Evolutionary conservation across 2,113 vertebrate species (phyloP).

Genomic region (Cynopterus brachyotis): DNA sequence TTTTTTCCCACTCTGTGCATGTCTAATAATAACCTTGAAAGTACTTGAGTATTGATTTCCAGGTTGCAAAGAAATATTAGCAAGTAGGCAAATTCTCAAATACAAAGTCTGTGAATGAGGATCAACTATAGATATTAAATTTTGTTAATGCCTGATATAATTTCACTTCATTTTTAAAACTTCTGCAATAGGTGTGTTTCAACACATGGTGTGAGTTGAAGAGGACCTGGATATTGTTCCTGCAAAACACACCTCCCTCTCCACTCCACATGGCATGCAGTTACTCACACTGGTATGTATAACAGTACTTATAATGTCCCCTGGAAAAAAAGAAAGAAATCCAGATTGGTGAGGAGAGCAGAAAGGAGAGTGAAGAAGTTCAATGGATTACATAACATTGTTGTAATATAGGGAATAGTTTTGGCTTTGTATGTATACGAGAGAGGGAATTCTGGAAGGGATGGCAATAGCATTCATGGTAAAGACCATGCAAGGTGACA

Average conservation of each 20-base stretch:
- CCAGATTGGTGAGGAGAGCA: not conserved
- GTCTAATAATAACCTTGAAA: not conserved
- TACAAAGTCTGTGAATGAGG: not conserved
- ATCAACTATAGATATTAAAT: not conserved
- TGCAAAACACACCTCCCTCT: not conserved
- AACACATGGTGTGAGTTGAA: not conserved
- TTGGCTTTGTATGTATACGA: not conserved
- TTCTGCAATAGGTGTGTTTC: not conserved
- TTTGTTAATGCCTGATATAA: not conserved
- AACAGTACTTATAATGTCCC: not conserved
- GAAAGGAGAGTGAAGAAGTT: not conserved
- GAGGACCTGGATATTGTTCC: not conserved
- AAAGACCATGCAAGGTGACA: not conserved
- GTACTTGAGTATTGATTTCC: too few relatives aligned
- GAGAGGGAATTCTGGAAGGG: not conserved
- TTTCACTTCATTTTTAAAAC: not conserved
- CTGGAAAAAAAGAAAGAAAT: not conserved
- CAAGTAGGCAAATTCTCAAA: not conserved
- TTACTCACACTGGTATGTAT: not conserved
- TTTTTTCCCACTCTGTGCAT: not conserved
- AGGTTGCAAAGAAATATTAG: not conserved
- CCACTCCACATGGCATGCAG: not conserved
- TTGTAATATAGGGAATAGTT: not conserved
- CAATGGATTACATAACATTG: not conserved
- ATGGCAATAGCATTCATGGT: not conserved